Base-by-base conservation (phyloP, 2,797 vertebrate species). In the Sebastes kiyomatsui region DNA sequence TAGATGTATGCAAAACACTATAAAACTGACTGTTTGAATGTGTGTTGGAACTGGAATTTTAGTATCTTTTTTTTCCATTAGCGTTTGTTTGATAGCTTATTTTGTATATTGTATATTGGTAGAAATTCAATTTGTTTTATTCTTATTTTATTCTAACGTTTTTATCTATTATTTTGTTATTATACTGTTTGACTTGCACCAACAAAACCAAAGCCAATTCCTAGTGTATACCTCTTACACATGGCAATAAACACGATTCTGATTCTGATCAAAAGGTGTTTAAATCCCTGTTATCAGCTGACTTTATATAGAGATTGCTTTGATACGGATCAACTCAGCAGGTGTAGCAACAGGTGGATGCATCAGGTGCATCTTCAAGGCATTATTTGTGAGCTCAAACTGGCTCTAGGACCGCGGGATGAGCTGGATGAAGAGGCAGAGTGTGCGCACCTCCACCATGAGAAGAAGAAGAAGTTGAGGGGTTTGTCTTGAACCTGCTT, bases 341-440 rank as follows among this genome's bases (percentile, higher is more conserved):
- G 22, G 46, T 82, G 64, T 4, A 33, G 25, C 13, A 73, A 33
- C 82, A 89, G 81, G 79, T 87, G 82, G 28, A 46, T 38, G 42
- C 2, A n/a, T 67, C 69, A 70, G 81, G 59, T 67, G 81, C 74
- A 52, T 46, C 30, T 14, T 65, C 18, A 42, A 12, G 18, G 2
- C 4, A 7, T 38, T 38, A 12, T 20, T n/a, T 52, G 49, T 27
- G 52, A 28, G 23, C n/a, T 33, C 6, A 28, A 6, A 68, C 86
- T 75, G 90, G 85, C 87, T 81, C 75, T 92, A 94, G 92, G 92
- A 92, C 93, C 91, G 25, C 70, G 92, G 82, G 88, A 80, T 64
- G 84, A 75, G 71, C 67, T 77, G 79, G 76, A 75, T 64, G 67
- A 38, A 81, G 7, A 78, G 32, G 35, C 71, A 49, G 69, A 70